Conservation (phyloP, 2,113 vertebrate species). For the Rhineura floridana region DNA sequence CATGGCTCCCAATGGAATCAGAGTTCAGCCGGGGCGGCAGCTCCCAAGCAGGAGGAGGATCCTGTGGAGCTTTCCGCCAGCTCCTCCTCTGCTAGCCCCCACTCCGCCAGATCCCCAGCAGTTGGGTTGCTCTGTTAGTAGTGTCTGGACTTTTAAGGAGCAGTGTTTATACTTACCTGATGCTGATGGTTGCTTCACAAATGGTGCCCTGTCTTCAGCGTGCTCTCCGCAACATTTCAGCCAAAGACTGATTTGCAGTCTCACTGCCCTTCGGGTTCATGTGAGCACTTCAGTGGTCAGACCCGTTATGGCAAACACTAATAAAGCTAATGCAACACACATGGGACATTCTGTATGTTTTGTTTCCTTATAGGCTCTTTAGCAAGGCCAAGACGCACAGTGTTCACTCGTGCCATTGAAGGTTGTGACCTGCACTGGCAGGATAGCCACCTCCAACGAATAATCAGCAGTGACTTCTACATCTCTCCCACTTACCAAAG, state of each 20-base stretch:
- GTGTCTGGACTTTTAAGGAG: neutral
- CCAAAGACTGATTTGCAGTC: neutral
- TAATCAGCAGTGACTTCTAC: slow-evolving; percentile 97
- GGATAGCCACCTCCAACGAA: slow-evolving; percentile 97
- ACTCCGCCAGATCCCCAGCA: no score
- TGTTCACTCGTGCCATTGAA: slow-evolving; percentile 94
- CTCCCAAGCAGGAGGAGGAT: no score
- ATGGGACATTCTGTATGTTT: neutral
- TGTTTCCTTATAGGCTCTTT: slow-evolving; percentile 83
- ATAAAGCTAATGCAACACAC: neutral
- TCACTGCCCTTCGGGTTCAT: neutral
- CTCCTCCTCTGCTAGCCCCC: no score
- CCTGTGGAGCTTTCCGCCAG: no score
- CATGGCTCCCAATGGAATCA: no score
- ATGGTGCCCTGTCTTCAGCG: neutral
- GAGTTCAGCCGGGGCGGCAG: no score
- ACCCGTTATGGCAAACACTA: neutral
- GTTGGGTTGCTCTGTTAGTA: no score
- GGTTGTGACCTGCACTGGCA: slow-evolving; percentile 98
- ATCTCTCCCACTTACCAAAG: slow-evolving; percentile 90
- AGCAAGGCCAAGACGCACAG: slow-evolving; percentile 90
- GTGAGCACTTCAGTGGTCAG: neutral
- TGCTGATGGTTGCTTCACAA: neutral
- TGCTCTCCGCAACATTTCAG: neutral
- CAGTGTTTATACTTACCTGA: neutral